phyloP scores from a whole-genome alignment of 2,797 vertebrate species.

The Urosaurus nigricauda region DNA sequence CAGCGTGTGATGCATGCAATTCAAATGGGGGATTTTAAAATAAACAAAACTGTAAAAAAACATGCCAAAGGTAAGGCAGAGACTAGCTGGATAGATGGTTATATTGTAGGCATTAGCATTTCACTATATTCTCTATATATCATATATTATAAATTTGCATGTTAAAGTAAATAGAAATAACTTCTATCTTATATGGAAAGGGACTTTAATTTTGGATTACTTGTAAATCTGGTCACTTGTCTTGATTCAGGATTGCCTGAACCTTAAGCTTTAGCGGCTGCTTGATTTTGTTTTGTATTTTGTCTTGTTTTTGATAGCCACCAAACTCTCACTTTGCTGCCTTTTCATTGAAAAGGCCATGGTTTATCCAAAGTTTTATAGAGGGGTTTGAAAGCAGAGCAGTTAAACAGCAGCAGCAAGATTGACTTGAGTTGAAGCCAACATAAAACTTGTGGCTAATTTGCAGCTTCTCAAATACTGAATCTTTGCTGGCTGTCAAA shows the following conservation, averaged over 20 bases:
- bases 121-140: constrained; percentile 24
- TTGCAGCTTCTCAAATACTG: constrained; percentile 5
- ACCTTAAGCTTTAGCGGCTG: constrained; percentile 39
- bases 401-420: constrained; percentile 8
- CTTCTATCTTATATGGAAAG: constrained; percentile 54
- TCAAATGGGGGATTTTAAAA: constrained; percentile 48
- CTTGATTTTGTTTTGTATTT: constrained; percentile 43
- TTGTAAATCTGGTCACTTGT: constrained; percentile 52
- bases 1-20: constrained; percentile 47
- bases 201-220: constrained; percentile 45
- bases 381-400: constrained; percentile 34
- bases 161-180: constrained; percentile 53
- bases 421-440: constrained; percentile 1
- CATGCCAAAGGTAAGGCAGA: constrained; percentile 60
- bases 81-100: constrained; percentile 52
- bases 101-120: constrained; percentile 52
- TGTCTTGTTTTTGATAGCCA: constrained; percentile 16
- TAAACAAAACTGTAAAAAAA: constrained; percentile 41
- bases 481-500: constrained; percentile 20
- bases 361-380: constrained; percentile 36
- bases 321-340: constrained; percentile 31
- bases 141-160: constrained; percentile 58
- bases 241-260: constrained; percentile 47
- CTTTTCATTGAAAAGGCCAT: constrained; percentile 32
- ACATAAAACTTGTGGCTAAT: background rate